Evolutionary conservation across 2,888 invertebrate genomes (phyloP).

Genomic region (Incurvaria masculella): DNA sequence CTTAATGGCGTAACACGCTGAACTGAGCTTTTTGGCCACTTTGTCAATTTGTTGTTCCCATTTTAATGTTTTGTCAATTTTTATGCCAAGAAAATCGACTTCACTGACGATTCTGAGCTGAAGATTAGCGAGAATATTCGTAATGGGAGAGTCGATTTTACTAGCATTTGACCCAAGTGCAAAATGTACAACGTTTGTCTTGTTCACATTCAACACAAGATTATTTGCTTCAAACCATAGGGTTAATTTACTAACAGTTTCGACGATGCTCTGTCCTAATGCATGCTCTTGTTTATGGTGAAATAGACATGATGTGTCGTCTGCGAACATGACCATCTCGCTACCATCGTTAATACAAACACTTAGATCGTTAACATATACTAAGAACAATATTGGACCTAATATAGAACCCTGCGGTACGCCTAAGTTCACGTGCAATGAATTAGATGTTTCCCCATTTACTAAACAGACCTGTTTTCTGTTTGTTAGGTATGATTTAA

Average conservation of each 20-base stretch:
- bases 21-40: conserved; percentile 1
- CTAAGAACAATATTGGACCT: background rate
- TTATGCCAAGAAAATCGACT: background rate
- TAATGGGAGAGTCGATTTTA: background rate
- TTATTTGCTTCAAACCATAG: background rate
- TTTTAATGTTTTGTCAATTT: background rate
- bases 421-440: background rate
- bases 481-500: background rate
- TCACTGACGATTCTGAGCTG: background rate
- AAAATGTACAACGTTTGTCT: background rate
- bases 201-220: background rate
- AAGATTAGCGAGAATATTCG: background rate
- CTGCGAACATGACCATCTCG: background rate
- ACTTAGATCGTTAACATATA: background rate
- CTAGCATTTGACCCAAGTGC: background rate
- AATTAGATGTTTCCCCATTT: background rate
- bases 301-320: conserved; percentile 1
- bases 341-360: background rate
- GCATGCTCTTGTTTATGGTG: background rate
- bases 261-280: background rate
- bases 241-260: background rate
- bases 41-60: background rate
- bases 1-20: conserved; percentile 1
- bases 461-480: background rate
- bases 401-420: conserved; percentile 1